Conservation (phyloP, 2,113 vertebrate species). For the Abramis brama region DNA sequence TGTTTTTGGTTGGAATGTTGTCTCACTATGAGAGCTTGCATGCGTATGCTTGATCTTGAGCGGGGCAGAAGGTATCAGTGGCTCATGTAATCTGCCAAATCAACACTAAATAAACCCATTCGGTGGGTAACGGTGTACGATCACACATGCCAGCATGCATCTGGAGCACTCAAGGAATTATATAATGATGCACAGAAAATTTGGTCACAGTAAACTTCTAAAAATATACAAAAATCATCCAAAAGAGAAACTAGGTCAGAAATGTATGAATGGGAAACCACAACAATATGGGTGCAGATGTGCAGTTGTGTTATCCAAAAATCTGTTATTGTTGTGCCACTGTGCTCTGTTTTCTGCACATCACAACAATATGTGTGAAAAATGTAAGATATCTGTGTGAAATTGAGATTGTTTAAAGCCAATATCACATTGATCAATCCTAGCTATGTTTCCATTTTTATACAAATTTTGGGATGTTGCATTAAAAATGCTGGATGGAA, state of each 20-base stretch:
- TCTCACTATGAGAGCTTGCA: slow-evolving; percentile 58
- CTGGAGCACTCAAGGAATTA: slow-evolving; percentile 62
- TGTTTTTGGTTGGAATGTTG: slow-evolving; percentile 57
- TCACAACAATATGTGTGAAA: neutral
- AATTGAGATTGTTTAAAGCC: neutral
- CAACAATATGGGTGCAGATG: neutral
- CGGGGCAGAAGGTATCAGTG: slow-evolving; percentile 43
- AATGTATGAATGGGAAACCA: neutral
- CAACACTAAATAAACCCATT: slow-evolving; percentile 75
- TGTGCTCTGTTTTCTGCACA: neutral
- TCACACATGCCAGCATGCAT: slow-evolving; percentile 65
- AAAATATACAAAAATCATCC: neutral
- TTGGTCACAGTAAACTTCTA: neutral
- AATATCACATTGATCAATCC: too few relatives aligned
- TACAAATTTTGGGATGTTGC: too few relatives aligned
- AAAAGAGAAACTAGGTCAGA: neutral
- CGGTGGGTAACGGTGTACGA: slow-evolving; percentile 58
- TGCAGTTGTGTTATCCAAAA: neutral
- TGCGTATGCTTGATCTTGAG: slow-evolving; percentile 49
- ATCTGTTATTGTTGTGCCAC: neutral
- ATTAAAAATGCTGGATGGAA: too few relatives aligned
- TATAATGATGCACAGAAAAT: neutral
- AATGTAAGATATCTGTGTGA: neutral
- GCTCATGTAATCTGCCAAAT: slow-evolving; percentile 63
- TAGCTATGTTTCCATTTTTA: too few relatives aligned